Base-by-base conservation (phyloP, 2,113 vertebrate species). In the Neopipo cinnamomea region DNA sequence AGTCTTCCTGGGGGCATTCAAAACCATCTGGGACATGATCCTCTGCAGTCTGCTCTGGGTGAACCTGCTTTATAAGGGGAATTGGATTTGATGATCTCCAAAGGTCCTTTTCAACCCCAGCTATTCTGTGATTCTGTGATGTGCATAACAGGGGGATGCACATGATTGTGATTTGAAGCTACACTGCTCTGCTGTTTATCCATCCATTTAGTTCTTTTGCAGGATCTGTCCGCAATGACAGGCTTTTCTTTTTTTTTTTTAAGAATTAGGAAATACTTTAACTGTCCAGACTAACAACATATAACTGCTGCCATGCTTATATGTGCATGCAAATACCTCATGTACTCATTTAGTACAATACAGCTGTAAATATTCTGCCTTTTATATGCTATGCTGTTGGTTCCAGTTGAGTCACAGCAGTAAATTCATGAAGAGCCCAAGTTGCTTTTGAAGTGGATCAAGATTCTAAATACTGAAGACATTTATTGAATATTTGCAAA, bases 401-500 rank as follows among this genome's bases (percentile, higher is more conserved):
- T 87, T 84, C 53, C 37, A 27, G 12, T 41, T 79, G 66, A 80
- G 85, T 88, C 93, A 91, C 61, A 87, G 94, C 82, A 95, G 93
- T 94, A 95, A 96, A 96, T 91, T 91, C 96, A 85, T 94, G 85
- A 96, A 93, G 89, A 95, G 63, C 71, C 75, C 53, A 75, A 97
- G 93, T 73, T 97, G 85, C 87, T 96, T 97, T 97, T 84, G 85
- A 96, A 96, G 96, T 96, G 95, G 52, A 92, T 91, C 56, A 23
- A 91, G 92, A 89, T 94, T 93, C 94, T 96, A 93, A 62, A 93
- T 97, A 89, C 62, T 95, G 65, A 81, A 93, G 96, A 97, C 80
- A 81, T 90, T 95, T 97, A 96, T 80, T 95, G 89, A 89, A 73
- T 97, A 96, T 97, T 96, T 95, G 74, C 96, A 96, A 96, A 95